A percentile compares a stretch with the other conserved stretches of the same genome.
phyloP scores from a whole-genome alignment of 2,888 invertebrate genomes.

The Drosophila meridionalis region DNA sequence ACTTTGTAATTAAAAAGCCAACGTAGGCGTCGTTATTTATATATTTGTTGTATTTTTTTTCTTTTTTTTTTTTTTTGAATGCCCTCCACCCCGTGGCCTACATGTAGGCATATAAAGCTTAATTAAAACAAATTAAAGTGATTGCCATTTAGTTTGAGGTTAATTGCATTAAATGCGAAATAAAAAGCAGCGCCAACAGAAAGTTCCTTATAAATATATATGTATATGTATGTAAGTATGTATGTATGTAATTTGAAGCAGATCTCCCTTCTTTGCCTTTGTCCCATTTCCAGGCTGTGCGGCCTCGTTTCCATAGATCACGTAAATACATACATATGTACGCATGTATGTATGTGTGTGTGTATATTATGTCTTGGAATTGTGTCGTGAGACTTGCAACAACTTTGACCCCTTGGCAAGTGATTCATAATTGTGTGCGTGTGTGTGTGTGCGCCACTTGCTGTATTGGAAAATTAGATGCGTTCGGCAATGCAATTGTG shows the following conservation, averaged over 20 bases:
- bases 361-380: slow-evolving; percentile 38
- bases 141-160: slow-evolving; percentile 84
- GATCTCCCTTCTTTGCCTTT: slow-evolving; percentile 16
- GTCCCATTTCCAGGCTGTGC: slow-evolving; percentile 17
- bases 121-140: slow-evolving; percentile 84
- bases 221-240: slow-evolving; percentile 10
- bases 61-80: slow-evolving; percentile 26
- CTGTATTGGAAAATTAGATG: slow-evolving; percentile 19
- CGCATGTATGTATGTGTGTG: background rate
- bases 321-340: slow-evolving; percentile 2
- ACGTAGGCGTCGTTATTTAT: slow-evolving; percentile 63
- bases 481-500: slow-evolving; percentile 11
- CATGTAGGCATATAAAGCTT: slow-evolving; percentile 79
- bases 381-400: slow-evolving; percentile 76
- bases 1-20: slow-evolving; percentile 63
- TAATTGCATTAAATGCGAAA: slow-evolving; percentile 84
- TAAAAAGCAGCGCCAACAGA: slow-evolving; percentile 50
- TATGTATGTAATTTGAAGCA: slow-evolving; percentile 12
- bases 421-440: slow-evolving; percentile 57
- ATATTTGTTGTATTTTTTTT: background rate
- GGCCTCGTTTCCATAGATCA: slow-evolving; percentile 15
- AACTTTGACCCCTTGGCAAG: slow-evolving; percentile 75
- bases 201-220: slow-evolving; percentile 39
- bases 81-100: slow-evolving; percentile 12
- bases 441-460: slow-evolving; percentile 18